Conservation (phyloP, 2,113 vertebrate genomes). For the Lontra canadensis region DNA sequence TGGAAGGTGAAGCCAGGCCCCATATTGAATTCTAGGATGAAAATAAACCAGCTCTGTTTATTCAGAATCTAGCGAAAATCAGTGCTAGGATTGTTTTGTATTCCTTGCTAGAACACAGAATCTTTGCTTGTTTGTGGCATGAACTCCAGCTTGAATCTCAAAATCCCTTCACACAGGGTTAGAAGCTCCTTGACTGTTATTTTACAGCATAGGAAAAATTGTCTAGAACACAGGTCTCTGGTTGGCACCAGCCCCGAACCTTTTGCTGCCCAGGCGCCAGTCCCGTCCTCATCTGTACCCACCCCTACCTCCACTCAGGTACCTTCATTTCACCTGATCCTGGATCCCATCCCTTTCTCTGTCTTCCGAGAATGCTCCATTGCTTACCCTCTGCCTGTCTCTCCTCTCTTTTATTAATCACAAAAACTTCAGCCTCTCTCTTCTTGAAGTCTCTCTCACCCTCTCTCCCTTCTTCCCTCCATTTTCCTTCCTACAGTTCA, state of each 20-base stretch:
- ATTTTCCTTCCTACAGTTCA: not conserved
- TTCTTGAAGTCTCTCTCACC: not conserved
- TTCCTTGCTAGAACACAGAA: not conserved
- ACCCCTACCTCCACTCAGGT: not conserved
- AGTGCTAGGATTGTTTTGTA: not conserved
- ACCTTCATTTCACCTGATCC: fast-evolving
- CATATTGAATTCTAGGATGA: not conserved
- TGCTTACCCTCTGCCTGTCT: no score
- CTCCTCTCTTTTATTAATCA: not conserved
- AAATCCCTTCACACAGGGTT: not conserved
- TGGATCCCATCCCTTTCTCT: not conserved
- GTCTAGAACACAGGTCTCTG: no score
- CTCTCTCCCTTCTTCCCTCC: not conserved
- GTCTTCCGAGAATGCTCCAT: fast-evolving
- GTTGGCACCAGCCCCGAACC: fast-evolving
- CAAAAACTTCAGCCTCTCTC: not conserved
- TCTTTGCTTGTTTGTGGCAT: not conserved
- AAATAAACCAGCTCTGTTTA: not conserved
- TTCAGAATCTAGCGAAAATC: not conserved
- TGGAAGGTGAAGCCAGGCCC: not conserved
- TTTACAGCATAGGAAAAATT: not conserved
- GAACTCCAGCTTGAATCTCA: not conserved
- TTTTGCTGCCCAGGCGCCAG: fast-evolving
- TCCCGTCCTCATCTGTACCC: fast-evolving
- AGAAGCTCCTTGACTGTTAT: not conserved